Conservation (phyloP, 2,113 vertebrate genomes). For the Dipodomys merriami region DNA sequence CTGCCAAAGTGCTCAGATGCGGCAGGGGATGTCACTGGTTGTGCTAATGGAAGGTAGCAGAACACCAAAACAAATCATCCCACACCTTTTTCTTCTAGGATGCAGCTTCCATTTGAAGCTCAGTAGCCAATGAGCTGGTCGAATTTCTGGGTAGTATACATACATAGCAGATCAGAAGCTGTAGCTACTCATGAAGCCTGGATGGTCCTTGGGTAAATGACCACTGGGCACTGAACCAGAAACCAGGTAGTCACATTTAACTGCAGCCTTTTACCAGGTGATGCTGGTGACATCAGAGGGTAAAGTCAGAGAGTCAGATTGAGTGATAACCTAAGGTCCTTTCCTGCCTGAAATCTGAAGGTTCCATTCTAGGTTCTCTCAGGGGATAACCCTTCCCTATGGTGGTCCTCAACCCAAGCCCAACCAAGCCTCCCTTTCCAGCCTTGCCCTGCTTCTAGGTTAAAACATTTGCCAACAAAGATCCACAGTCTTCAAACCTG, state of each 20-base stretch:
- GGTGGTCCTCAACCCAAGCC: background rate
- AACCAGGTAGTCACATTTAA: background rate
- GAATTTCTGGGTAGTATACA: background rate
- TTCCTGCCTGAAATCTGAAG: background rate
- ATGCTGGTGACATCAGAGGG: background rate
- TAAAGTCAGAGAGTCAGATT: background rate
- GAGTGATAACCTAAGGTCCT: background rate
- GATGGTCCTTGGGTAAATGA: background rate
- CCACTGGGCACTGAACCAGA: background rate
- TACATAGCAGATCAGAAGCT: background rate
- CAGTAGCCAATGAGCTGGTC: background rate
- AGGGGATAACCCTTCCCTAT: background rate
- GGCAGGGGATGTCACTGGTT: background rate
- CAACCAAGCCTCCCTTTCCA: background rate
- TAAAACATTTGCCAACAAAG: conserved; percentile 10
- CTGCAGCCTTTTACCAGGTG: background rate
- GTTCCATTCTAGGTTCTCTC: background rate
- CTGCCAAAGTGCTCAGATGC: accelerated
- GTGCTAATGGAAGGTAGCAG: background rate
- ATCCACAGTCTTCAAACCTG: background rate
- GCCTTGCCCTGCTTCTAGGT: background rate
- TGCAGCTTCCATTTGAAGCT: background rate
- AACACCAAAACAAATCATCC: background rate
- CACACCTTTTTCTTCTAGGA: background rate
- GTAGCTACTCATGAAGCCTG: background rate